Conservation (phyloP, 2,888 invertebrate species). For the Nomada flava region DNA sequence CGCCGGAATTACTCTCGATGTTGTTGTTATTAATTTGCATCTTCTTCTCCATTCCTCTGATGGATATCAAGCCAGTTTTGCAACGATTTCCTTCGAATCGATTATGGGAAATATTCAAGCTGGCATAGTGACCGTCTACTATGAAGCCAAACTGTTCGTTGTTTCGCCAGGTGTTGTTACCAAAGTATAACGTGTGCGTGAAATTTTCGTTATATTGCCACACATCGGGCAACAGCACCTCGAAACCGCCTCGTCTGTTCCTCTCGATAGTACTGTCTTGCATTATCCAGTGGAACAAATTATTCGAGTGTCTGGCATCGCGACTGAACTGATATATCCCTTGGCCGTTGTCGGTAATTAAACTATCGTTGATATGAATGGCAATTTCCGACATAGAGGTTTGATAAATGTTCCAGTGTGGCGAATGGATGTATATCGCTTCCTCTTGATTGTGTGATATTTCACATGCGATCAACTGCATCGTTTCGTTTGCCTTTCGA, state of each 20-base stretch:
- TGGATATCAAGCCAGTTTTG: constrained; percentile 90
- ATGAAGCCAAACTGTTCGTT: constrained; percentile 94
- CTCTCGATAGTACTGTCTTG: constrained; percentile 94
- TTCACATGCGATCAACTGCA: constrained; percentile 92
- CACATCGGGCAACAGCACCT: constrained; percentile 95
- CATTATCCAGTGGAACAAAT: constrained; percentile 97
- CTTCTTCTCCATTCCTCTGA: constrained; percentile 98
- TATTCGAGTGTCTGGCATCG: constrained; percentile 97
- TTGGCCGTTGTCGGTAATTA: constrained; percentile 94
- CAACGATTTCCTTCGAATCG: constrained; percentile 94
- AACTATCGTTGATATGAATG: constrained; percentile 93
- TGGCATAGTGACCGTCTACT: constrained; percentile 97
- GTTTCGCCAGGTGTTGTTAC: constrained; percentile 94
- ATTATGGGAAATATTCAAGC: constrained; percentile 94
- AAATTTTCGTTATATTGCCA: constrained; percentile 98
- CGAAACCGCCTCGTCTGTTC: constrained; percentile 94
- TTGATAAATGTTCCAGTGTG: constrained; percentile 93
- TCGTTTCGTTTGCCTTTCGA: constrained; percentile 94
- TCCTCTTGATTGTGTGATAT: constrained; percentile 92
- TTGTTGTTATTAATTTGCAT: constrained; percentile 92
- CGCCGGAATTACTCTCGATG: constrained; percentile 92
- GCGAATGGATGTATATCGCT: constrained; percentile 93
- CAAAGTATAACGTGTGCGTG: constrained; percentile 95
- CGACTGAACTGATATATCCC: constrained; percentile 96
- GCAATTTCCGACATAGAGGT: constrained; percentile 96